These are phyloP conservation scores for Euproctis similis DNA, from an alignment of 2,888 invertebrate genomes.

Conservation along the genomic window DNA sequence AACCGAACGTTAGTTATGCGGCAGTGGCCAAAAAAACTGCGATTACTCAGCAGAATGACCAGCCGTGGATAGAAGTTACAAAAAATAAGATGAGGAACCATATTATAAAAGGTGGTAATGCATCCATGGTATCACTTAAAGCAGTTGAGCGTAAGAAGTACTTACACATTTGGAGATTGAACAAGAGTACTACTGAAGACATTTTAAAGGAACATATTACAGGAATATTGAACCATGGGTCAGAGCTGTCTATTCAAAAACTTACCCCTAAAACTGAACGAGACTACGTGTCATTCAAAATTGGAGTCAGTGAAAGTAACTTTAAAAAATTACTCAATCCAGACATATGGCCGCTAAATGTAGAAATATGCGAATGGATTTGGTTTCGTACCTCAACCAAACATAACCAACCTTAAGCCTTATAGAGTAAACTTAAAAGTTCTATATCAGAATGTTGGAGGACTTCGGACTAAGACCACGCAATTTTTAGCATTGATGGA, in stretches of 20 bases:
- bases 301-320: conserved; percentile 1
- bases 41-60: neutral
- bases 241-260: conserved; percentile 2
- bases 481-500: too few relatives aligned
- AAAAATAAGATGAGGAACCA: conserved; percentile 1
- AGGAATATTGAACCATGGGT: neutral
- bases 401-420: neutral
- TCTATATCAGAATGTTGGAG: neutral
- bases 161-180: neutral
- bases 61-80: conserved; percentile 1
- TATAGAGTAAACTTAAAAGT: too few relatives aligned
- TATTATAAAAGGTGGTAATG: neutral
- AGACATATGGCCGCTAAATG: conserved; percentile 5
- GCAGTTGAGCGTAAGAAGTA: neutral
- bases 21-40: conserved; percentile 2
- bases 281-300: conserved; percentile 2
- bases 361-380: conserved; percentile 5
- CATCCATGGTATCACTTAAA: neutral
- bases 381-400: conserved; percentile 5
- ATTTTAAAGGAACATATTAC: neutral
- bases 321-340: conserved; percentile 4
- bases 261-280: conserved; percentile 2
- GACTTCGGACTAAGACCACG: too few relatives aligned
- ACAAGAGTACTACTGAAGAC: neutral
- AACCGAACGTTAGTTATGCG: conserved; percentile 1